These are phyloP conservation scores for Argentina silus DNA, from an alignment of 2,797 vertebrate genomes.

Conservation along the genomic window DNA sequence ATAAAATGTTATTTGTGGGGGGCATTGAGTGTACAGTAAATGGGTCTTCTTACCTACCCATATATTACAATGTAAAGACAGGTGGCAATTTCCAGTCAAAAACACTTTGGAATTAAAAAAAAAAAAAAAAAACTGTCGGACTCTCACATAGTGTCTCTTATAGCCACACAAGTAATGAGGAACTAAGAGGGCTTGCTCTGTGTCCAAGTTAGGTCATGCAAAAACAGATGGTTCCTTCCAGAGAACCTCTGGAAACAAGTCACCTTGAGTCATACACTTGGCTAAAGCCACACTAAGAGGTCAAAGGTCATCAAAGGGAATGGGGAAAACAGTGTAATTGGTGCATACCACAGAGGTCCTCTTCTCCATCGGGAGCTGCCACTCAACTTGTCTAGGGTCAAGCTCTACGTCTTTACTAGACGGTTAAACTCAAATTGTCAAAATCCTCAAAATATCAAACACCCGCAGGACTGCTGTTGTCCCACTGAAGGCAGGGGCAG, in stretches of 20 bases:
- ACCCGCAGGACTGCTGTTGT: too few relatives aligned
- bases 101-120: background rate
- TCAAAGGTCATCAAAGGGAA: slow-evolving; percentile 33
- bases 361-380: slow-evolving; percentile 28
- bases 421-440: background rate
- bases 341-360: slow-evolving; percentile 35
- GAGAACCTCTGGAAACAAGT: slow-evolving; percentile 23
- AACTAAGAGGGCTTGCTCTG: background rate
- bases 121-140: background rate
- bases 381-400: slow-evolving; percentile 27
- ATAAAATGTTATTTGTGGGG: too few relatives aligned
- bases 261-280: slow-evolving; percentile 52
- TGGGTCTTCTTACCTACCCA: background rate
- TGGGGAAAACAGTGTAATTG: slow-evolving; percentile 52
- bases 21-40: too few relatives aligned
- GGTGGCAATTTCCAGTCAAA: background rate
- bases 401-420: slow-evolving; percentile 21
- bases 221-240: background rate
- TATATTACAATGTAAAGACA: background rate
- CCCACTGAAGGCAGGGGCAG: background rate
- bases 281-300: slow-evolving; percentile 34
- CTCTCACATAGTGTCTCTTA: background rate
- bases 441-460: background rate
- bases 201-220: background rate
- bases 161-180: background rate